phyloP scores from a whole-genome alignment of 2,797 vertebrate species.

The Enteromius mattozi region DNA sequence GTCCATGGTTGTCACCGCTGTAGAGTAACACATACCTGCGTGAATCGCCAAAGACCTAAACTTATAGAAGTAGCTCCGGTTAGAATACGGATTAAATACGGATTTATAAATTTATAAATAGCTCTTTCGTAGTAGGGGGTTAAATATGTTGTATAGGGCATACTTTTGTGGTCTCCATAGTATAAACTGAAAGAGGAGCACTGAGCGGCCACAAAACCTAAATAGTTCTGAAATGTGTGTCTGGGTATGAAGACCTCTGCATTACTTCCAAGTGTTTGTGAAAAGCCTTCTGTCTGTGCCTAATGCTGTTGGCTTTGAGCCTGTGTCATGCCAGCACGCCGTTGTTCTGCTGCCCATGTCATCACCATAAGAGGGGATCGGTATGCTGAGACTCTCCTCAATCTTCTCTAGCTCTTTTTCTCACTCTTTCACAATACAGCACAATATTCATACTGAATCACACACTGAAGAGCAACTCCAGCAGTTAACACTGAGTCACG shows the following conservation, averaged over 20 bases:
- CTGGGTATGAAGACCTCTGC: conserved; percentile 54
- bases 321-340: conserved; percentile 76
- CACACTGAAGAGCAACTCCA: conserved; percentile 11
- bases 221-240: conserved; percentile 47
- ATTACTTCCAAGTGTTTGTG: conserved; percentile 76
- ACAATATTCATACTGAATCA: conserved; percentile 55
- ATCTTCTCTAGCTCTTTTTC: conserved; percentile 52
- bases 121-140: neutral
- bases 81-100: neutral
- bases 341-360: conserved; percentile 81
- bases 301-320: conserved; percentile 52
- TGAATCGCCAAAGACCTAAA: no score
- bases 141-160: neutral
- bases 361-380: conserved; percentile 80
- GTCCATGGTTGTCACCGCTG: no score
- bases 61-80: no score
- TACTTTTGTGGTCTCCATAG: neutral
- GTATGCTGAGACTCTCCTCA: conserved; percentile 80
- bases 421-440: conserved; percentile 35
- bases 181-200: conserved; percentile 26
- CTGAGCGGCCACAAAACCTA: conserved; percentile 34
- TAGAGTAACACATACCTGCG: no score
- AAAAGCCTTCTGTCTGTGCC: conserved; percentile 81
- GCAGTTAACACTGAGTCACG: neutral
- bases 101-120: neutral